Base-by-base conservation (phyloP, 1,140 invertebrate species). In the Littorina saxatilis region DNA sequence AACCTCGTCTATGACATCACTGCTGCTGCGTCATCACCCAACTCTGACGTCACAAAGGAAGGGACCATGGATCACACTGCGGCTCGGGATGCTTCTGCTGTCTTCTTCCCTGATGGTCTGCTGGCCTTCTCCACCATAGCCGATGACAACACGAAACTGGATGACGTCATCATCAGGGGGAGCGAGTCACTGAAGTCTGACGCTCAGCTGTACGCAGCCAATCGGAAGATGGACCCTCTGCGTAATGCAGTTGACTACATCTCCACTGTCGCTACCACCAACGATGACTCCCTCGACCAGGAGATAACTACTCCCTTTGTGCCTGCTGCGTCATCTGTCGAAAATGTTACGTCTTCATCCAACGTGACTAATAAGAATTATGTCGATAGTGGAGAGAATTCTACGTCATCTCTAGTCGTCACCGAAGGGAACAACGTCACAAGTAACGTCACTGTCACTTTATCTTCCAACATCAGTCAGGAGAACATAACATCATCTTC, bases 1-100 rank as follows among this genome's bases (percentile, higher is more conserved):
- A 73, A 73, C 20, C 39, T 73, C 1, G n/a, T 73, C 70, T 73
- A 73, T 27, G 70, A 73, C 40, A 43, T 73, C n/a, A 37, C 40
- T 20, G 70, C 70, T 0, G 70, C 70, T 0, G n/a, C 70, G 17
- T 37, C 58, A 23, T 61, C 20, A 23, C 58, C 4, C 7, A 23
- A 61, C 20, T 29, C 58, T 61, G 27, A 61, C 20, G 58, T n/a
- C 58, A 23, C 4, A 4, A 61, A 61, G 58, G 58, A 61, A 9
- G 9, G 58, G 58, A 9, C n/a, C 9, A 47, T 47, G 43, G 37
- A 73, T 7, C 23, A 35, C 7, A 9, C 17, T 17, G 17, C 23
- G 0, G 35, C 20, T 7, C 20, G 27, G 37, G n/a, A 73, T 43
- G 70, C 37, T 4, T 35, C 37, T 13, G 40, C 40, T 13, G 20